Evolutionary conservation across 2,113 vertebrate species (phyloP).

Genomic region (Craseonycteris thonglongyai): DNA sequence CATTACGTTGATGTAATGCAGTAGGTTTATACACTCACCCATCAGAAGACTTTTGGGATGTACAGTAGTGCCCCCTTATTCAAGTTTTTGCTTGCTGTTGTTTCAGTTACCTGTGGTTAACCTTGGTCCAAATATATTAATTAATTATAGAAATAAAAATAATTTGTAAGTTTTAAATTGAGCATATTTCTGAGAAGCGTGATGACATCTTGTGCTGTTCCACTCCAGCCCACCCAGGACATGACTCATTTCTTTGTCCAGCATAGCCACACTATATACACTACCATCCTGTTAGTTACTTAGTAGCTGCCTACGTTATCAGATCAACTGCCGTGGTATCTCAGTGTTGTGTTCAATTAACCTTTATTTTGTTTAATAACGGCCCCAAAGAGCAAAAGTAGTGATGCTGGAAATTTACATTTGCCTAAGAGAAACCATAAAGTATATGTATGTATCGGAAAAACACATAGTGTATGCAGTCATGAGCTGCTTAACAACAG

Average conservation of each 20-base stretch:
- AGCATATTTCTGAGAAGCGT: neutral
- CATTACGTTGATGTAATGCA: neutral
- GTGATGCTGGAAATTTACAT: neutral
- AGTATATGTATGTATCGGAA: neutral
- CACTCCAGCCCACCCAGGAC: neutral
- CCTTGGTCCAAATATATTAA: neutral
- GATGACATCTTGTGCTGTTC: neutral
- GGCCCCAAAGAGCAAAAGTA: neutral
- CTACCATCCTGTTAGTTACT: neutral
- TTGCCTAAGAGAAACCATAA: neutral
- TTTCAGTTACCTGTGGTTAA: neutral
- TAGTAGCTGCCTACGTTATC: neutral
- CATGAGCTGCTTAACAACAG: neutral
- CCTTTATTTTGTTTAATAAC: neutral
- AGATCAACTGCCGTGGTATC: neutral
- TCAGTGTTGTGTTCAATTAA: neutral
- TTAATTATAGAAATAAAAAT: neutral
- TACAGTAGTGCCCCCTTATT: neutral
- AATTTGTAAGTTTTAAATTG: neutral
- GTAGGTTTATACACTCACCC: neutral
- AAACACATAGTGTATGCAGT: neutral
- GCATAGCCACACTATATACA: neutral
- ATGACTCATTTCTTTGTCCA: neutral
- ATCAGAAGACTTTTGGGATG: neutral
- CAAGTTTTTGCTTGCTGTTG: neutral